Percentiles rank a stretch among this genome's conserved stretches.
Conservation (phyloP, 2,888 invertebrate genomes). For the Coenonympha arcania region DNA sequence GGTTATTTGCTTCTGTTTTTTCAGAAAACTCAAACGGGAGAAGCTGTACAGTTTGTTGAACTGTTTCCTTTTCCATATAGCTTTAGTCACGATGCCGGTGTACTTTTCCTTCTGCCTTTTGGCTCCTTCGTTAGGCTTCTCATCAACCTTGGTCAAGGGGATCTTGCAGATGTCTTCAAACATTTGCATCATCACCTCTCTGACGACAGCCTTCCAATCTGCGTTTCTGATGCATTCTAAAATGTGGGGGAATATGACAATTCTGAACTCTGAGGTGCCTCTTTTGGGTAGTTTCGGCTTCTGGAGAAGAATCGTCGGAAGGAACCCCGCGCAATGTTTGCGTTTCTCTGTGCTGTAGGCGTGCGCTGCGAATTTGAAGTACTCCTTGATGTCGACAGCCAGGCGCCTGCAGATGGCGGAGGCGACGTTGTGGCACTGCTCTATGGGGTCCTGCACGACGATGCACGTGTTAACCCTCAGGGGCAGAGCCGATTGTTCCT, state of each 20-base stretch:
- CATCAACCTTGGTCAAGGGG: constrained; percentile 37
- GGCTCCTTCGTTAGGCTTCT: constrained; percentile 32
- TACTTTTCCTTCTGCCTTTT: constrained; percentile 43
- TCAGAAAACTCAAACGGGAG: constrained; percentile 31
- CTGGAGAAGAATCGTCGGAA: constrained; percentile 41
- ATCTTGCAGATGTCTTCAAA: constrained; percentile 46
- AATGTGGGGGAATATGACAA: constrained; percentile 38
- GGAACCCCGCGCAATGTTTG: constrained; percentile 34
- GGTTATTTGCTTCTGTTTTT: constrained; percentile 43
- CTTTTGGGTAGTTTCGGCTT: constrained; percentile 38
- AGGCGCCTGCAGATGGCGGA: constrained; percentile 41
- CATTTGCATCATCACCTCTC: constrained; percentile 34
- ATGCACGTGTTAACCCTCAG: constrained; percentile 55
- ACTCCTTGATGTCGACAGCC: constrained; percentile 39
- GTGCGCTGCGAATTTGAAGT: constrained; percentile 44
- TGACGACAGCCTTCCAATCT: constrained; percentile 45
- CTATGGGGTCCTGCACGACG: constrained; percentile 80
- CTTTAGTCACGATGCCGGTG: constrained; percentile 32
- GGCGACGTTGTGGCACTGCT: constrained; percentile 75
- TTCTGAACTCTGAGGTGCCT: constrained; percentile 38
- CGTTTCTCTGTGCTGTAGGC: constrained; percentile 41
- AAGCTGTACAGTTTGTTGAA: constrained; percentile 31
- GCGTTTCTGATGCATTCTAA: constrained; percentile 33
- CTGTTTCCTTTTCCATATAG: constrained; percentile 49
- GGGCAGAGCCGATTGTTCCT: constrained; percentile 33